Evolutionary conservation across 2,888 invertebrate genomes (phyloP), one percentile per base, ranked within the genome.

Genomic region (Cremastobaeus sp.): DNA sequence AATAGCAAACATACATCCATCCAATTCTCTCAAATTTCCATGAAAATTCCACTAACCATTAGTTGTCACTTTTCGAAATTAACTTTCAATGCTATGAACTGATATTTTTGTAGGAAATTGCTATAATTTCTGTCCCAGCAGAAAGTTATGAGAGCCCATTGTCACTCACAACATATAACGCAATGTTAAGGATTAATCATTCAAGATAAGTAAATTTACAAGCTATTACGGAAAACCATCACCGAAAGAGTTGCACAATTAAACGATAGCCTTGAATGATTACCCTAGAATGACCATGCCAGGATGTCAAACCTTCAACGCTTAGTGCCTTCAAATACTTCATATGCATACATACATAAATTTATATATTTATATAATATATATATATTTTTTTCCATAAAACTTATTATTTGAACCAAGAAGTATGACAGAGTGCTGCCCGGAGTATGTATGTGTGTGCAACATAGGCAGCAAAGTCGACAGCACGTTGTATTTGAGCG

Each of bases 361-460:
- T 55, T 60, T 60, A 68, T 70, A 62, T 62, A 69, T 69, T 39
- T 48, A 66, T 59, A 57, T 59, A 65, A 43, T 59, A 60, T 48
- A 65, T 47, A 65, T 65, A 47, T 47, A 47, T 57, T 76, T 47
- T 37, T 39, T 39, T 37, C 12, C 54, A 66, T 32, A 83, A 83
- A 85, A 85, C 79, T 83, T 83, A 84, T 80, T 81, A 73, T 74
- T 81, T 78, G 72, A 79, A 83, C 79, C 79, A 79, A 81, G 80
- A 69, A 69, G 78, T 83, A 83, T 83, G 82, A 83, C 78, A 68
- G 76, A 60, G 79, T 82, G 82, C 84, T 84, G 83, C 82, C 83
- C 82, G 77, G 71, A n/a, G n/a, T n/a, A n/a, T n/a, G n/a, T n/a
- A 25, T 82, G 79, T 83, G 78, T 79, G 80, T 81, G 68, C 72